Evolutionary conservation across 1,140 invertebrate species (phyloP).

Genomic region (Rhagoletis zephyria): DNA sequence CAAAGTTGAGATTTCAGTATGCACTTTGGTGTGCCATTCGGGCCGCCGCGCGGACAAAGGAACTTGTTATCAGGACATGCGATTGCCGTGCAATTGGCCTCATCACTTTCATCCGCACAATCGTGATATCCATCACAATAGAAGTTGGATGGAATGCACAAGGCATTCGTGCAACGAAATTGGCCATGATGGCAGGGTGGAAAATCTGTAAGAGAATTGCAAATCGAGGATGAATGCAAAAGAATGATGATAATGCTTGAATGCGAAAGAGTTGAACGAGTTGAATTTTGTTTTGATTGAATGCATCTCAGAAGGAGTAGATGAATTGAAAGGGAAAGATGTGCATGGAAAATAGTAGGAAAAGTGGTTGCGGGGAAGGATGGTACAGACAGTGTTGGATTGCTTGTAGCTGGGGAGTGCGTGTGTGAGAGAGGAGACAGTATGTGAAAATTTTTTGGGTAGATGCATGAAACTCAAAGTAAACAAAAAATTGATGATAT

Average conservation of each 20-base stretch:
- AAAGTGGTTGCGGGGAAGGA: not conserved
- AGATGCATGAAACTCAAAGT: not conserved
- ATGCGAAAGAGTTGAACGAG: no score
- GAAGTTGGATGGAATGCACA: constrained; percentile 90
- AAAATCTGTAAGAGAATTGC: constrained; percentile 79
- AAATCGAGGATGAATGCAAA: not conserved
- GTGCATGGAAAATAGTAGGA: no score
- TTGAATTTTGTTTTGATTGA: not conserved
- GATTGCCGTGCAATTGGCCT: constrained; percentile 89
- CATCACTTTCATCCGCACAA: constrained; percentile 90
- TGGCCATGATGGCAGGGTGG: constrained; percentile 91
- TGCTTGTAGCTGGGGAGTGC: no score
- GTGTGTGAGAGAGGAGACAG: not conserved
- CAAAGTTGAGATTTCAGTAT: constrained; percentile 91
- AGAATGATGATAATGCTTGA: not conserved
- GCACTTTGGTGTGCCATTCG: constrained; percentile 84
- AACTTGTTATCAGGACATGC: constrained; percentile 94
- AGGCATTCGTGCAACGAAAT: constrained; percentile 92
- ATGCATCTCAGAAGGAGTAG: not conserved
- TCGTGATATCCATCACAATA: constrained; percentile 88
- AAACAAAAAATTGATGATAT: no score
- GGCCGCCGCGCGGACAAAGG: constrained; percentile 86
- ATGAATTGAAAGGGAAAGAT: not conserved
- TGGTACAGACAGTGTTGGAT: not conserved
- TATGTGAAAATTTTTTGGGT: not conserved